These are phyloP conservation scores for Ceratitis capitata DNA, from an alignment of 1,140 invertebrate genomes.

Conservation along the genomic window DNA sequence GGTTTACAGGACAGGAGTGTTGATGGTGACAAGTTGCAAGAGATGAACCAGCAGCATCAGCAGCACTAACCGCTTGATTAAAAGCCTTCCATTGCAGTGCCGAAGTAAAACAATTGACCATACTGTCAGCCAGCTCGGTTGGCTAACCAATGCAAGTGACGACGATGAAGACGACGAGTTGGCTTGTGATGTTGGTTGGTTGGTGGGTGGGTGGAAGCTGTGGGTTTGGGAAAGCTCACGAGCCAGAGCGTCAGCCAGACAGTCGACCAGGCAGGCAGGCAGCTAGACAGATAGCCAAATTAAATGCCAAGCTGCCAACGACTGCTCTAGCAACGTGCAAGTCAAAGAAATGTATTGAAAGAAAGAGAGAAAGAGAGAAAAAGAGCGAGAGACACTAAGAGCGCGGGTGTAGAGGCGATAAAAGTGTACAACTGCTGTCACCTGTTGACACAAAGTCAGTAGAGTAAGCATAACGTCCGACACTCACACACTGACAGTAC, in stretches of 20 bases:
- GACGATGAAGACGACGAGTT: background rate
- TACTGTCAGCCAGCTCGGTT: slow-evolving; percentile 23
- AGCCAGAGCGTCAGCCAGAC: background rate
- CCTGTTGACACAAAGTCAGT: background rate
- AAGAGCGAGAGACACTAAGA: too few species aligned
- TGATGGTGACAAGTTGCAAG: slow-evolving; percentile 18
- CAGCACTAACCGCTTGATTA: slow-evolving; percentile 36
- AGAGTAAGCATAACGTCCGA: background rate
- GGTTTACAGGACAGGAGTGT: background rate
- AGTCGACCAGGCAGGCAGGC: background rate
- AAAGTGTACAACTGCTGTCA: background rate
- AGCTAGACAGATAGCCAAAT: background rate
- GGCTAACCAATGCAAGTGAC: background rate
- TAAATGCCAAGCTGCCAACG: background rate
- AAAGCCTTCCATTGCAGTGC: slow-evolving; percentile 1
- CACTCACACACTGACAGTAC: background rate
- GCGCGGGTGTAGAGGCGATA: too few species aligned
- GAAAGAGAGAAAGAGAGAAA: background rate
- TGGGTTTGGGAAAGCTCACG: background rate
- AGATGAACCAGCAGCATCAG: slow-evolving; percentile 1
- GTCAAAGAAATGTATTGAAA: background rate
- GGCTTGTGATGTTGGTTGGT: background rate
- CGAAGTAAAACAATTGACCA: background rate
- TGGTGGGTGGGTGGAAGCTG: background rate
- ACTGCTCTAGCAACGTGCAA: background rate